phyloP scores from a whole-genome alignment of 1,140 invertebrate species.

The Halesus radiatus region DNA sequence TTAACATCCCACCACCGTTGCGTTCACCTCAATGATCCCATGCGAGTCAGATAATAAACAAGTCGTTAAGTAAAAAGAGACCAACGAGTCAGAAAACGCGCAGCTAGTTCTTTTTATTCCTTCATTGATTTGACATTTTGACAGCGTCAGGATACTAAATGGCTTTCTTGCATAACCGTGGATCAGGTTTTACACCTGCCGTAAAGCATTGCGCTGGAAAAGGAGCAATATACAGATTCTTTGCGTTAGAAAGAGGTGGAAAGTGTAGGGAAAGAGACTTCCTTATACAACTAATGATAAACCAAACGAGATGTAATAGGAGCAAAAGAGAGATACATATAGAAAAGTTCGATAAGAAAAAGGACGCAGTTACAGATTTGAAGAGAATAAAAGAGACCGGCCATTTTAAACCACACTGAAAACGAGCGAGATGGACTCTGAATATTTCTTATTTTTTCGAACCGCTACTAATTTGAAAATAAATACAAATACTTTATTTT shows the following conservation, averaged over 20 bases:
- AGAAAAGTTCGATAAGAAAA: not conserved
- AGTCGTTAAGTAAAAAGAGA: not conserved
- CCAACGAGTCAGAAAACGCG: constrained; percentile 8
- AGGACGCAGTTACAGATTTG: constrained; percentile 1
- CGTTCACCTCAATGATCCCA: constrained; percentile 36
- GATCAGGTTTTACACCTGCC: constrained; percentile 37
- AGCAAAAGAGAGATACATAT: constrained; percentile 29
- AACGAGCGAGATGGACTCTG: constrained; percentile 36
- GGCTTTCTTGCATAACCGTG: not conserved
- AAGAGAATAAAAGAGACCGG: constrained; percentile 31
- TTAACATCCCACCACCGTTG: constrained; percentile 49
- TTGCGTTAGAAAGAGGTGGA: not conserved
- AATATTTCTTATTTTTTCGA: constrained; percentile 18
- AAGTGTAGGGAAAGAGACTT: constrained; percentile 24
- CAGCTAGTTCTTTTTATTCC: not conserved
- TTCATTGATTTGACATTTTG: constrained; percentile 14
- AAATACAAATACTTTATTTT: constrained; percentile 23
- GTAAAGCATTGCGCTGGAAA: constrained; percentile 33
- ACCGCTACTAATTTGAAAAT: constrained; percentile 35
- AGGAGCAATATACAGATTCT: not conserved
- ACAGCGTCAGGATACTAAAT: not conserved
- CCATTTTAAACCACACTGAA: constrained; percentile 28
- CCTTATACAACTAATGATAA: constrained; percentile 41
- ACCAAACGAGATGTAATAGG: constrained; percentile 34
- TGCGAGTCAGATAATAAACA: not conserved